phyloP scores from a whole-genome alignment of 1,140 invertebrate genomes.

The Mamestra configurata region DNA sequence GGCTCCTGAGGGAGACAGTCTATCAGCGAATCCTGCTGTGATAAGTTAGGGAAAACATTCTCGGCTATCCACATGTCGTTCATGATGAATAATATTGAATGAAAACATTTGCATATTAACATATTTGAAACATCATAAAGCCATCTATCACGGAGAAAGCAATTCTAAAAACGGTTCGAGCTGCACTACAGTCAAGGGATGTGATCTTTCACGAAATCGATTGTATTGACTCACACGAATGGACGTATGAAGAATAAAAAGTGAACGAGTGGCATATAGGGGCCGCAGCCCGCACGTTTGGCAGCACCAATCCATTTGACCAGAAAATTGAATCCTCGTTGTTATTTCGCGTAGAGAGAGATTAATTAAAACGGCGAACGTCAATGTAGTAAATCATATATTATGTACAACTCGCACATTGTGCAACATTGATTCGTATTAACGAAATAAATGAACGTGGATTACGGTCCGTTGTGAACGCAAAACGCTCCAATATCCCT shows the following conservation, averaged over 20 bases:
- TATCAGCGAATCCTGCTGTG: constrained; percentile 28
- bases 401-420: constrained; percentile 2
- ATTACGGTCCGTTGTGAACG: not conserved
- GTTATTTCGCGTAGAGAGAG: constrained; percentile 63
- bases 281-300: constrained; percentile 59
- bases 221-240: constrained; percentile 38
- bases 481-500: not conserved
- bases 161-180: constrained; percentile 26
- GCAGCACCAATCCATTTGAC: constrained; percentile 69
- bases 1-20: constrained; percentile 38
- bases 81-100: not conserved
- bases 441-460: constrained; percentile 12
- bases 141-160: not conserved
- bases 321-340: constrained; percentile 79
- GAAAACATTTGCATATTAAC: not conserved
- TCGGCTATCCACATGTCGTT: not conserved
- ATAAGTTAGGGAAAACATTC: constrained; percentile 38
- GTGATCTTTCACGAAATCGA: constrained; percentile 37
- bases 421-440: constrained; percentile 23
- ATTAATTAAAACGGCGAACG: constrained; percentile 73
- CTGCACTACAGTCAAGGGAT: not conserved
- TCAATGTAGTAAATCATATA: constrained; percentile 59
- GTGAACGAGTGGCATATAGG: constrained; percentile 38
- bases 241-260: constrained; percentile 29
- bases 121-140: not conserved